These are phyloP conservation scores for Aphaenogaster rudis DNA, from an alignment of 1,140 invertebrate species.

Conservation along the genomic window DNA sequence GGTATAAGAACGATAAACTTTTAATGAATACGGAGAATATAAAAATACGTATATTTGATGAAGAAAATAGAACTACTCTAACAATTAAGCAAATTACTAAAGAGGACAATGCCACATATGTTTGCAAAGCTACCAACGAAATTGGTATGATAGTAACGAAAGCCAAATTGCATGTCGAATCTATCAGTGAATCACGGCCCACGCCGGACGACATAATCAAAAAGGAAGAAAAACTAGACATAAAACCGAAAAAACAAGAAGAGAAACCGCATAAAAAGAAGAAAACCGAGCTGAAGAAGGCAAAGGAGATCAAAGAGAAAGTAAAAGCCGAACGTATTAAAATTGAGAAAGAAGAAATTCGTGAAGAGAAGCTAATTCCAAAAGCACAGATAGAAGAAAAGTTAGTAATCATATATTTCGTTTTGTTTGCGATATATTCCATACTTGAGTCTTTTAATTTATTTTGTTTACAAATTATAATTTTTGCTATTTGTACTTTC, in stretches of 20 bases:
- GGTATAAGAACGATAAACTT: conserved; percentile 95
- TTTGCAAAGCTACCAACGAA: conserved; percentile 94
- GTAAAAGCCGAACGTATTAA: conserved; percentile 87
- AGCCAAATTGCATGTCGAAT: conserved; percentile 91
- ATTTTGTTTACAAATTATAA: conserved; percentile 35
- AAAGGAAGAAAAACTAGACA: conserved; percentile 70
- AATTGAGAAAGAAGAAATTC: conserved; percentile 85
- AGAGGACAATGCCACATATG: conserved; percentile 94
- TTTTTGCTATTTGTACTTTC: conserved; percentile 59
- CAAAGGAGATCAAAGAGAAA: conserved; percentile 88
- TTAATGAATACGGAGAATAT: conserved; percentile 91
- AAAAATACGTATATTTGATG: conserved; percentile 89
- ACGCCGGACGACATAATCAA: conserved; percentile 61
- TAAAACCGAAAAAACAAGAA: conserved; percentile 83
- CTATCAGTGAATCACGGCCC: conserved; percentile 52
- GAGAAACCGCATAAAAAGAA: conserved; percentile 84
- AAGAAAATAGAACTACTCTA: conserved; percentile 92
- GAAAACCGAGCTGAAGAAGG: conserved; percentile 85
- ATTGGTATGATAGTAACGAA: conserved; percentile 93
- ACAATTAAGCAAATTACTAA: conserved; percentile 90
- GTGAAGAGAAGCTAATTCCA: conserved; percentile 81
- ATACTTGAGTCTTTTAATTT: background rate
- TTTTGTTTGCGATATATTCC: background rate
- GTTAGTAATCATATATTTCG: conserved; percentile 71
- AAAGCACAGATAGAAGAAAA: conserved; percentile 86